Conservation (phyloP, 2,888 invertebrate genomes). For the Azorinus chamasolen region DNA sequence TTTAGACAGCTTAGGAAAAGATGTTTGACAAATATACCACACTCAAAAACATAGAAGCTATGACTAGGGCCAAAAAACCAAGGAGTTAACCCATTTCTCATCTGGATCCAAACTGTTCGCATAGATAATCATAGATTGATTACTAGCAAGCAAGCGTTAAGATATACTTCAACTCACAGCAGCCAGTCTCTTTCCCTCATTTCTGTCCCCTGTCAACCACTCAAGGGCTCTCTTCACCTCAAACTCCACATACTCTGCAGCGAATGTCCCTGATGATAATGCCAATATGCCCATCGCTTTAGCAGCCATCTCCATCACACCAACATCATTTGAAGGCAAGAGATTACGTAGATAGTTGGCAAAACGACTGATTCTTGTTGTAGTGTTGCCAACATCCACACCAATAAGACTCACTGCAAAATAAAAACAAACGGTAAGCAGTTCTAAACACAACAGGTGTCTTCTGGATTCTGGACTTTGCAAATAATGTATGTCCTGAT, state of each 20-base stretch:
- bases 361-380: conserved; percentile 95
- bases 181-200: conserved; percentile 96
- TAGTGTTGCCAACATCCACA: conserved; percentile 96
- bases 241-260: conserved; percentile 99
- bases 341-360: conserved; percentile 96
- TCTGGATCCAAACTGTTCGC: too few species aligned
- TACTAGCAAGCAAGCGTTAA: too few species aligned
- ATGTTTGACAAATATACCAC: too few species aligned
- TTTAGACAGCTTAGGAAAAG: too few species aligned
- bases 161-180: conserved; percentile 89
- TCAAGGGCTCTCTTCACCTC: conserved; percentile 98
- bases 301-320: conserved; percentile 98
- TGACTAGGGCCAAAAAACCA: too few species aligned
- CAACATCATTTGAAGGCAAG: conserved; percentile 95
- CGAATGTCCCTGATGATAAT: conserved; percentile 93
- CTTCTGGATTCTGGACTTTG: too few species aligned
- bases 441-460: too few species aligned
- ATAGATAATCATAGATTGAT: too few species aligned
- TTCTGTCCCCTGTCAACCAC: conserved; percentile 95
- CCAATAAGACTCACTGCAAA: conserved; percentile 95
- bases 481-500: too few species aligned
- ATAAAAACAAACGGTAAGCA: not conserved
- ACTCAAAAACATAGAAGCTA: too few species aligned
- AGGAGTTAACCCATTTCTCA: too few species aligned
- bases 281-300: conserved; percentile 98